Evolutionary conservation across 2,113 vertebrate genomes (phyloP), one percentile per base, ranked within the genome.

Genomic region (Platysternon megacephalum): DNA sequence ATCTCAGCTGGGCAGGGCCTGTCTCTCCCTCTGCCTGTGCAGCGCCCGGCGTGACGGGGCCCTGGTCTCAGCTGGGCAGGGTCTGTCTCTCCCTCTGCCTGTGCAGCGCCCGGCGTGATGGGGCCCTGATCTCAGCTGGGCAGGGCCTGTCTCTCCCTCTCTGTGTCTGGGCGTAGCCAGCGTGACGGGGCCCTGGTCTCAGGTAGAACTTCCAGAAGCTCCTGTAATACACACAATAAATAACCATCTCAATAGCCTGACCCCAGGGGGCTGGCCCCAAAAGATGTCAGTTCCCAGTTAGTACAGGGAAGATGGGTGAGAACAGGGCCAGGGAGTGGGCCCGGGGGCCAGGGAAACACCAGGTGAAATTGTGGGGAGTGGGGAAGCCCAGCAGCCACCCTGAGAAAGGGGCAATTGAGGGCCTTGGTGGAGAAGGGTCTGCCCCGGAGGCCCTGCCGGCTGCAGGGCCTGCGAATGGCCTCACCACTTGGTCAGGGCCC

Each of bases 401-500:
- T 16, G 3, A 61, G 32, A 65, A 14, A 39, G 35, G 35, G 19
- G 65, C 35, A 29, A 68, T n/a, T 14, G 16, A n/a, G 35, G 35
- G 6, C 35, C 61, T 68, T 6, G 5, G 12, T 28, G 28, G 28
- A 11, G 12, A 29, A 28, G 26, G 26, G 56, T 58, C 26, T 5
- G 53, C 53, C 21, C 52, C 21, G 16, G 52, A 53, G 52, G 52
- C 7, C 24, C 55, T 58, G 55, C 52, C 19, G 55, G 55, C 11
- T 26, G 28, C 56, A 28, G 56, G 11, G 26, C 5, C 58, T 35
- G 58, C 6, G 8, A n/a, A 17, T 65, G 61, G 29, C 32, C 32
- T 32, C 28, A 58, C 11, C 29, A 3, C 28, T 5, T 56, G 32
- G 1, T 0, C 6, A 1, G 19, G 82, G 56, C 29, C 68, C 21